phyloP scores from a whole-genome alignment of 1,140 invertebrate genomes.

The honey bee (Apis mellifera) region DNA sequence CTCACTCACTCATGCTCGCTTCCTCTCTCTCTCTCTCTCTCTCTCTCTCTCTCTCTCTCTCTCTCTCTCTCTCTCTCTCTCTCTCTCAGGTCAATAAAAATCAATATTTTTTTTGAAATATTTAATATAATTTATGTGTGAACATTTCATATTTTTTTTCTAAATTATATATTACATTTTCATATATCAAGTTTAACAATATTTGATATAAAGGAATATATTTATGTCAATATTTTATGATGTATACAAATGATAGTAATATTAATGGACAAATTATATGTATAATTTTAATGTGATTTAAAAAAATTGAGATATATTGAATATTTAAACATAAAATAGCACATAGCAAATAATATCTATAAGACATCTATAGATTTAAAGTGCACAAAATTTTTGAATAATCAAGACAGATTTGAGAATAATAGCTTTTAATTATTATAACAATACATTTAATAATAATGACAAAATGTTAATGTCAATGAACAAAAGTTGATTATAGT shows the following conservation, averaged over 20 bases:
- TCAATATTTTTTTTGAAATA: neutral
- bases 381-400: neutral
- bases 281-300: conserved; percentile 10
- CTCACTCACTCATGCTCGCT: no score
- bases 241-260: conserved; percentile 1
- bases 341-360: neutral
- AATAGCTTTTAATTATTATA: conserved; percentile 12
- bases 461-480: no score
- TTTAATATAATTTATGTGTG: neutral
- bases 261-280: neutral
- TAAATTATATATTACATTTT: neutral
- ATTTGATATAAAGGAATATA: conserved; percentile 3
- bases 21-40: no score
- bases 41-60: no score
- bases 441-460: neutral
- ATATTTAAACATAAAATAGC: neutral
- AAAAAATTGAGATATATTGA: neutral
- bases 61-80: no score
- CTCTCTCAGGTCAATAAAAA: conserved; percentile 1
- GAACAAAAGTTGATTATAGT: neutral
- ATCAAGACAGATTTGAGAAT: neutral
- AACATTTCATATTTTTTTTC: neutral
- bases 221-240: neutral
- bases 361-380: neutral
- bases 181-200: neutral